Evolutionary conservation across 2,888 invertebrate genomes (phyloP).

Genomic region (Aricia artaxerxes): DNA sequence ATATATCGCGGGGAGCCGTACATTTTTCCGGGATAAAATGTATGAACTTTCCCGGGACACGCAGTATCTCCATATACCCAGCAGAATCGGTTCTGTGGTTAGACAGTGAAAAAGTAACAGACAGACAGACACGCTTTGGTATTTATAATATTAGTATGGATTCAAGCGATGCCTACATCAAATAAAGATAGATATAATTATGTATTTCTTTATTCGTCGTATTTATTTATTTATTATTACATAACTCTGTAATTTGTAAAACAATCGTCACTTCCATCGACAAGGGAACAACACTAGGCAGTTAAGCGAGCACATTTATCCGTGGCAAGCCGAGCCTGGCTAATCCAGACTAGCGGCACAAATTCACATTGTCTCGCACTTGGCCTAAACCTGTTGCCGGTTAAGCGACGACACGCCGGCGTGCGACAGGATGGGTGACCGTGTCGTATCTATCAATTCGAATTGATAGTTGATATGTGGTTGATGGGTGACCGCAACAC

Average conservation of each 20-base stretch:
- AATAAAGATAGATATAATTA: too few relatives aligned
- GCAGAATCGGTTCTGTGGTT: too few relatives aligned
- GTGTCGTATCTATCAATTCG: not conserved
- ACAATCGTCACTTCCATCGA: slow-evolving; percentile 33
- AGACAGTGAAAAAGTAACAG: not conserved
- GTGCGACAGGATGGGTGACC: slow-evolving; percentile 3
- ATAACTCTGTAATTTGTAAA: not conserved
- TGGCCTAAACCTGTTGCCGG: slow-evolving; percentile 33
- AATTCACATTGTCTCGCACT: slow-evolving; percentile 39
- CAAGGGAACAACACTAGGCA: slow-evolving; percentile 38
- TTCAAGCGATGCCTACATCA: too few relatives aligned
- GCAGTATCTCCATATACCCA: too few relatives aligned
- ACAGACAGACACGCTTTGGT: too few relatives aligned
- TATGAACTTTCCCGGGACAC: too few relatives aligned
- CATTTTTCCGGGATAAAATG: too few relatives aligned
- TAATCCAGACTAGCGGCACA: slow-evolving; percentile 49
- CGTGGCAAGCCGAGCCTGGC: slow-evolving; percentile 51
- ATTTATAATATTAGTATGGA: too few relatives aligned
- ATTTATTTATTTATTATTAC: not conserved
- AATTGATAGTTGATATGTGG: not conserved
- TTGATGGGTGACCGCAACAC: not conserved
- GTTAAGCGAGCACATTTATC: slow-evolving; percentile 58
- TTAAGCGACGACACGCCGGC: not conserved
- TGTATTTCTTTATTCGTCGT: too few relatives aligned
- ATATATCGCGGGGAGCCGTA: too few relatives aligned